phyloP scores from a whole-genome alignment of 2,113 vertebrate genomes.

The Mobula birostris region DNA sequence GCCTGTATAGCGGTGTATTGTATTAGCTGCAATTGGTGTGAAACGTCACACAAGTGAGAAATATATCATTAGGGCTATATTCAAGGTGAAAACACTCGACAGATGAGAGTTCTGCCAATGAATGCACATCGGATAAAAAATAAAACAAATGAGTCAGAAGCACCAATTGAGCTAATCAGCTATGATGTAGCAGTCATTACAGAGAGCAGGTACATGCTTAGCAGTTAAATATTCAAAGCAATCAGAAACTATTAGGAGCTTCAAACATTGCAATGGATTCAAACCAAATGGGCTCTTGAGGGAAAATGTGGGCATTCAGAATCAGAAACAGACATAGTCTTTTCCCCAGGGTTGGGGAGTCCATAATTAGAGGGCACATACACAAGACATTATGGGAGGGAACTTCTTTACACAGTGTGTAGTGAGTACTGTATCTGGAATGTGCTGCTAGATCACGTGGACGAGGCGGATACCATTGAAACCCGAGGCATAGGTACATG shows the following conservation, averaged over 20 bases:
- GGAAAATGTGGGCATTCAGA: not conserved
- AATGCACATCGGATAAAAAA: not conserved
- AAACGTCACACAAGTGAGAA: not conserved
- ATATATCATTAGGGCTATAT: not conserved
- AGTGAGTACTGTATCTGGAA: too few relatives aligned
- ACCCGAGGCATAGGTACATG: too few relatives aligned
- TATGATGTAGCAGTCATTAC: not conserved
- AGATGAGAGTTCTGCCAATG: not conserved
- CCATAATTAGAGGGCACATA: too few relatives aligned
- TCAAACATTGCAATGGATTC: not conserved
- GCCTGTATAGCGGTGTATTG: not conserved
- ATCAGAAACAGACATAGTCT: not conserved
- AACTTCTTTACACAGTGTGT: too few relatives aligned
- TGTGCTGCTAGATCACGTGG: too few relatives aligned
- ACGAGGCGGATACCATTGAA: too few relatives aligned
- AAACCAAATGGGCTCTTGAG: not conserved
- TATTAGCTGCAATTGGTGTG: not conserved
- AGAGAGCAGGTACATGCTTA: not conserved
- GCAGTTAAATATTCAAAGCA: not conserved
- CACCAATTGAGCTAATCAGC: not conserved
- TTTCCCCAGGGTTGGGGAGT: too few relatives aligned
- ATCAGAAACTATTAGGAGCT: not conserved
- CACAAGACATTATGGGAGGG: too few relatives aligned
- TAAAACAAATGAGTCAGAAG: not conserved
- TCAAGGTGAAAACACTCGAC: not conserved